phyloP scores from a whole-genome alignment of 2,797 vertebrate genomes.

The Lepidocolaptes lacrymiger region DNA sequence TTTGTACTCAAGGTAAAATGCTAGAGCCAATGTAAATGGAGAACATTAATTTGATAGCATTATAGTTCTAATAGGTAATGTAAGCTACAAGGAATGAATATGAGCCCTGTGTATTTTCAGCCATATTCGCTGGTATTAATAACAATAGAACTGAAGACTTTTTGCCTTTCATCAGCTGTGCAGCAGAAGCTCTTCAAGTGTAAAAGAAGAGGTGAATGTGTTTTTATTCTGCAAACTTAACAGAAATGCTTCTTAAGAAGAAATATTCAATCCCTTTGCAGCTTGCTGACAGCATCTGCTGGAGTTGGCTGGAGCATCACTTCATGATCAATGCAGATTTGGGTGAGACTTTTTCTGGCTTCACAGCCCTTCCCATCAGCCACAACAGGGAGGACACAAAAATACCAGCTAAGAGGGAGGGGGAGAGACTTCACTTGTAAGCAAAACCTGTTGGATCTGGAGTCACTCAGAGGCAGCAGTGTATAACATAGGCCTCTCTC shows the following conservation, averaged over 20 bases:
- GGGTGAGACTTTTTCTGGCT: not conserved
- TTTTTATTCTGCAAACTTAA: not conserved
- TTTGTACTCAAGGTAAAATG: not conserved
- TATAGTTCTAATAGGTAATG: constrained; percentile 7
- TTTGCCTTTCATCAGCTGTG: not conserved
- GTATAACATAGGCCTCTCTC: fast-evolving
- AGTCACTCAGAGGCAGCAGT: not conserved
- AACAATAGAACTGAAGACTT: not conserved
- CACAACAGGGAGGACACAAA: not conserved
- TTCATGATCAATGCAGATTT: not conserved
- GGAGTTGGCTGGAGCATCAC: not conserved
- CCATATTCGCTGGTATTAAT: not conserved
- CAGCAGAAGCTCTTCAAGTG: not conserved
- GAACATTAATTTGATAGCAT: not conserved
- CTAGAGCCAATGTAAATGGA: not conserved
- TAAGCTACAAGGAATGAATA: not conserved
- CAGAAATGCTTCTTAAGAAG: not conserved
- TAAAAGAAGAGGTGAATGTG: not conserved
- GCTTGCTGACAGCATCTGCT: not conserved
- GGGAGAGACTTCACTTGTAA: not conserved
- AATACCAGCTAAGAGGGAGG: not conserved
- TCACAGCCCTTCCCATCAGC: not conserved
- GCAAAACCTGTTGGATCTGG: not conserved
- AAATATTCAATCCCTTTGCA: not conserved
- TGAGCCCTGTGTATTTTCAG: not conserved